Evolutionary conservation across 2,888 invertebrate genomes (phyloP).

Genomic region (Latheticus oryzae): DNA sequence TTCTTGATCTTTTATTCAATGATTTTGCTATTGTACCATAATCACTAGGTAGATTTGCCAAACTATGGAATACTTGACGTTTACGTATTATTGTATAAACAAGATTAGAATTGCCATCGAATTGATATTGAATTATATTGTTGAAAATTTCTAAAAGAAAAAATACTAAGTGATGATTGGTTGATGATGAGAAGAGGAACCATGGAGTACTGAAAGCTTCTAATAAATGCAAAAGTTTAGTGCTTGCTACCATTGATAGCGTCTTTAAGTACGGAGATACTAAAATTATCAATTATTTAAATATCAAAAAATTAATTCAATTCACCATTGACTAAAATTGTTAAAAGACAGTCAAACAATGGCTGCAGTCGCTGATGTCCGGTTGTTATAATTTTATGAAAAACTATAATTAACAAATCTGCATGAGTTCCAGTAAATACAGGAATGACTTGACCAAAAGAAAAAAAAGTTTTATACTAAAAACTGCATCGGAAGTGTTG

Average conservation of each 20-base stretch:
- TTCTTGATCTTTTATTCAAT: conserved; percentile 69
- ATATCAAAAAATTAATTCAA: conserved; percentile 34
- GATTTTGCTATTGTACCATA: conserved; percentile 88
- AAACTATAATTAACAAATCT: conserved; percentile 95
- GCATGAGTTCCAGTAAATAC: conserved; percentile 99
- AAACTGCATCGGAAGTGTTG: too few relatives aligned
- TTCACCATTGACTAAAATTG: conserved; percentile 96
- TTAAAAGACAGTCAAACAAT: conserved; percentile 96
- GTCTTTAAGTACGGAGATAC: conserved; percentile 99
- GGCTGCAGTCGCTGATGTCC: conserved; percentile 98
- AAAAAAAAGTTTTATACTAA: too few relatives aligned
- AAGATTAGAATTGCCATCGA: conserved; percentile 98
- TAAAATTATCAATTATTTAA: conserved; percentile 56
- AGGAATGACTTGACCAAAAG: too few relatives aligned
- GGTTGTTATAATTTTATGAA: conserved; percentile 94
- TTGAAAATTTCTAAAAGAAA: conserved; percentile 99
- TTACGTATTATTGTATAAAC: conserved; percentile 99
- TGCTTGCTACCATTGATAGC: conserved; percentile 98
- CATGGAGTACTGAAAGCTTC: conserved; percentile 99
- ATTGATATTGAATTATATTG: conserved; percentile 99
- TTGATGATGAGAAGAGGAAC: conserved; percentile 96
- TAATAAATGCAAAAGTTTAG: conserved; percentile 94
- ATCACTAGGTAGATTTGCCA: conserved; percentile 97
- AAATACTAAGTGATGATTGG: conserved; percentile 98
- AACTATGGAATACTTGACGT: conserved; percentile 95